Evolutionary conservation across 2,113 vertebrate species (phyloP).

Genomic region (Tapirus terrestris): DNA sequence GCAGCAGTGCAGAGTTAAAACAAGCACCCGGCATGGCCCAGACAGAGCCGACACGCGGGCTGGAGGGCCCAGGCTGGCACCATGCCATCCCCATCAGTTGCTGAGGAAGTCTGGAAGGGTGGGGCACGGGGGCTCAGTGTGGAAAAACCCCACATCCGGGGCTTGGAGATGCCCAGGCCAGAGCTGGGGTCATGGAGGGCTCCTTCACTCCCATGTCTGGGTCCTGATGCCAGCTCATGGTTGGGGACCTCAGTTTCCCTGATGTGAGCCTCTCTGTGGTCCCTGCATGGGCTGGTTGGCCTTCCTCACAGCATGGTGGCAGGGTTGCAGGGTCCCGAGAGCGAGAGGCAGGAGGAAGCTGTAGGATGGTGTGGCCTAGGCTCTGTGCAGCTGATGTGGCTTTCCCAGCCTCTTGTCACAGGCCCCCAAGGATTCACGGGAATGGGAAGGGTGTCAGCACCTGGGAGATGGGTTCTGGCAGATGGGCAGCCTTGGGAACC

Average conservation of each 20-base stretch:
- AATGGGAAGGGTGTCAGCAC: neutral
- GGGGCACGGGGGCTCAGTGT: accelerated
- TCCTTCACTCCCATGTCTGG: neutral
- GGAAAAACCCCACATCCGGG: neutral
- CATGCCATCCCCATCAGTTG: neutral
- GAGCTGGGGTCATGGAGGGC: neutral
- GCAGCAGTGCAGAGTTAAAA: neutral
- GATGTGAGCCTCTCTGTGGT: neutral
- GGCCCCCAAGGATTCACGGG: too few relatives aligned
- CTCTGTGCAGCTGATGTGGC: neutral
- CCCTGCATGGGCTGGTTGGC: neutral
- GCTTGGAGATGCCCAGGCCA: neutral
- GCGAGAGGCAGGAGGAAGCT: neutral
- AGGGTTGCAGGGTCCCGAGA: neutral
- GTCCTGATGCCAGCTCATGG: neutral
- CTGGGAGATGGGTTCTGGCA: neutral
- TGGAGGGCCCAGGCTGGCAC: neutral
- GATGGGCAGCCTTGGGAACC: neutral
- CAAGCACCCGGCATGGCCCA: neutral
- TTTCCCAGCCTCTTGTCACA: neutral
- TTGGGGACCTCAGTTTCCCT: neutral
- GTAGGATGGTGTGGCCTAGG: neutral
- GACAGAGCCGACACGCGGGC: too few relatives aligned
- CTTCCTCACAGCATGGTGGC: neutral
- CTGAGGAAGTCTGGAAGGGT: neutral